phyloP scores from a whole-genome alignment of 1,140 invertebrate genomes.

The Saccostrea cuccullata region DNA sequence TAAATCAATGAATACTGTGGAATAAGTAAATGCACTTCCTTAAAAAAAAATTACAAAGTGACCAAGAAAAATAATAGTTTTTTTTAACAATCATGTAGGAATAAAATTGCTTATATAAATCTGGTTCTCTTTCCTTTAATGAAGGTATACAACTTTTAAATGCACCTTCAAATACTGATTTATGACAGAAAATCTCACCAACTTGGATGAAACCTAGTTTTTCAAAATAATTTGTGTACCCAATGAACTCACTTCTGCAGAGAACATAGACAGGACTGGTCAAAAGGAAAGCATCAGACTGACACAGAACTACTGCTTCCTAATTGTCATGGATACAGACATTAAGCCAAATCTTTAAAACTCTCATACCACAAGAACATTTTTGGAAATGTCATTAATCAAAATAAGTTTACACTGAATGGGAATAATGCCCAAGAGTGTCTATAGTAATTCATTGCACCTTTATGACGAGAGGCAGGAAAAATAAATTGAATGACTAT shows the following conservation, averaged over 20 bases:
- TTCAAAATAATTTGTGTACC: not conserved
- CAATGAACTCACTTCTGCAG: not conserved
- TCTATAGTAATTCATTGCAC: not conserved
- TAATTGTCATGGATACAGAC: not conserved
- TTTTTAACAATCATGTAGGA: too few species aligned
- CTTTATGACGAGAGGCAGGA: not conserved
- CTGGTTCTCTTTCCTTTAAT: not conserved
- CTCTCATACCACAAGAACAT: not conserved
- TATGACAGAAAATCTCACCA: not conserved
- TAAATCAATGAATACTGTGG: not conserved
- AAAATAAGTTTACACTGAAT: not conserved
- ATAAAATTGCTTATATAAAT: not conserved
- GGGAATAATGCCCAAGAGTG: conserved; percentile 27
- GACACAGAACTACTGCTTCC: not conserved
- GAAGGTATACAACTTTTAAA: not conserved
- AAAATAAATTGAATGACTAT: not conserved
- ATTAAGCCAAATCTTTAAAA: not conserved
- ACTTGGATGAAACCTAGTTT: not conserved
- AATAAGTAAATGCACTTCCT: not conserved
- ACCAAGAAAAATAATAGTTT: too few species aligned
- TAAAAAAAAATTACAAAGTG: not conserved
- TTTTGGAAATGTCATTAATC: not conserved
- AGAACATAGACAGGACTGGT: not conserved
- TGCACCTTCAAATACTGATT: not conserved
- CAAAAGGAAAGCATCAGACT: not conserved